These are phyloP conservation scores for Hypanus sabinus DNA, from an alignment of 2,113 vertebrate genomes.

Conservation along the genomic window DNA sequence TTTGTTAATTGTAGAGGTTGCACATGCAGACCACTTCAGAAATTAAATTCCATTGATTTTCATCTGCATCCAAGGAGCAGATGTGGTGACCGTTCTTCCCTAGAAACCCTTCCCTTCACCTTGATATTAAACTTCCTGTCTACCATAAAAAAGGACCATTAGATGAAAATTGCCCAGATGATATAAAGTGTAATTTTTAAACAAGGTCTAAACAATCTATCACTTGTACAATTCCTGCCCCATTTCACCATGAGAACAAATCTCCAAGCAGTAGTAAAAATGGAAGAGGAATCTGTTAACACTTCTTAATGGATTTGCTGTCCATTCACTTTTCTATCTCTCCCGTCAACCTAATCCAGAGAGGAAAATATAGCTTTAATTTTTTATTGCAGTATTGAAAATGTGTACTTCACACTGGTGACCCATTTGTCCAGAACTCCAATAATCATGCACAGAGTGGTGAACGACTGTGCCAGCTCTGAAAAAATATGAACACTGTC, in stretches of 20 bases:
- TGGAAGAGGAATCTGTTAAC: neutral
- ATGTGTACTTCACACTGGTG: slow-evolving; percentile 9
- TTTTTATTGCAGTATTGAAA: slow-evolving; percentile 2
- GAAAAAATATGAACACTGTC: slow-evolving; percentile 2
- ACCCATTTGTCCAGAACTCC: neutral
- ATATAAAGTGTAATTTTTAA: neutral
- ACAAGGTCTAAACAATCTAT: neutral
- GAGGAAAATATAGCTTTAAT: neutral
- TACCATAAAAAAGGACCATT: no score
- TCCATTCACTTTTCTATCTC: neutral
- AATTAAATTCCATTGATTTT: no score
- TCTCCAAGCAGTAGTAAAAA: neutral
- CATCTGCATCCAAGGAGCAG: neutral
- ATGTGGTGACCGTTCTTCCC: neutral
- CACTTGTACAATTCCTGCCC: neutral
- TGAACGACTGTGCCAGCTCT: neutral
- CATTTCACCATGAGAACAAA: neutral
- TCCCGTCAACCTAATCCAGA: neutral
- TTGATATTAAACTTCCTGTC: no score
- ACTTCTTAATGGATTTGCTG: neutral
- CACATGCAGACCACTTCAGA: no score
- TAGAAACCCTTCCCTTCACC: no score
- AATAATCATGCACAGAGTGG: neutral
- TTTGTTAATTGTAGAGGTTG: no score
- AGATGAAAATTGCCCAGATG: no score